Percentiles rank a stretch among this genome's conserved stretches.
Conservation (phyloP, 2,888 invertebrate genomes). For the Dione vanillae region DNA sequence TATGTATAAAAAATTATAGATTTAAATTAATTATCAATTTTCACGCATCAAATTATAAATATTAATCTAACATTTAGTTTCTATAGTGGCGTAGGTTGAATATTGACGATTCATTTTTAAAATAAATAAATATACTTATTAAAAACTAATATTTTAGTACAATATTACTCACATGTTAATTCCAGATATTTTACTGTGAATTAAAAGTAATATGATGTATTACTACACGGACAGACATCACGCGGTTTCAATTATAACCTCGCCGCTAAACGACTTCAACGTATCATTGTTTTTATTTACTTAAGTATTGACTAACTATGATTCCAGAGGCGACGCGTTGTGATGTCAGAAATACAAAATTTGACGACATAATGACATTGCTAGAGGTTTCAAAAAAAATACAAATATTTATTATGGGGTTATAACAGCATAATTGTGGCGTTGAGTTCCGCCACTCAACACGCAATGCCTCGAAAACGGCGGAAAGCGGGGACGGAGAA, state of each 20-base stretch:
- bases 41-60: too few relatives aligned
- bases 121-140: too few relatives aligned
- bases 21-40: too few relatives aligned
- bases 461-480: too few relatives aligned
- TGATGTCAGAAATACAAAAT: slow-evolving; percentile 3
- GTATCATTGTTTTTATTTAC: slow-evolving; percentile 48
- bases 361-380: not conserved
- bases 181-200: slow-evolving; percentile 27
- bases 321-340: not conserved
- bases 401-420: too few relatives aligned
- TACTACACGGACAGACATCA: slow-evolving; percentile 61
- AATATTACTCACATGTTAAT: not conserved
- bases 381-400: not conserved
- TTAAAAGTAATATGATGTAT: slow-evolving; percentile 36
- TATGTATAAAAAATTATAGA: too few relatives aligned
- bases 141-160: not conserved
- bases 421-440: too few relatives aligned
- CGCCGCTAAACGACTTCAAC: slow-evolving; percentile 67
- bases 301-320: slow-evolving; percentile 30
- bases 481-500: too few relatives aligned
- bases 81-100: too few relatives aligned
- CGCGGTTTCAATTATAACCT: slow-evolving; percentile 78
- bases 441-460: too few relatives aligned
- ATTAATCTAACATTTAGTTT: too few relatives aligned
- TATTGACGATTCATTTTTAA: too few relatives aligned